Conservation (phyloP, 2,113 vertebrate species). For the Marcusenius ussheri region DNA sequence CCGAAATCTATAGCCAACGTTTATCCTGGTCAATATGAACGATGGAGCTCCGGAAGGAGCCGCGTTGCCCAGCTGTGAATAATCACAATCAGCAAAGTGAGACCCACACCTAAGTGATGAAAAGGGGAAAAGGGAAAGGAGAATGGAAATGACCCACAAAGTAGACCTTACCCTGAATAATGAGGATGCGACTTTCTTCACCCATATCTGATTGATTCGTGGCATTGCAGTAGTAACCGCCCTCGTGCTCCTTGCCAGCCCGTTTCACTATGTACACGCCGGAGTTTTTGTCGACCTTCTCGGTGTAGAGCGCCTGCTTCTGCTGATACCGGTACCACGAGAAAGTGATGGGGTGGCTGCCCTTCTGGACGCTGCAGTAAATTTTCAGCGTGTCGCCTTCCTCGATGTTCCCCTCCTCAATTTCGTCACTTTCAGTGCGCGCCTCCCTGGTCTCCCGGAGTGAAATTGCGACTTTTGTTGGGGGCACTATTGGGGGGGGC, state of each 20-base stretch:
- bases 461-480: slow-evolving; percentile 5
- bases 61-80: background rate
- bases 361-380: slow-evolving; percentile 37
- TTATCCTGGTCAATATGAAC: background rate
- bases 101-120: background rate
- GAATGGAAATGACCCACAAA: background rate
- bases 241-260: slow-evolving; percentile 35
- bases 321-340: slow-evolving; percentile 37
- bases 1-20: background rate
- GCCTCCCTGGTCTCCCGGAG: background rate
- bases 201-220: slow-evolving; percentile 36
- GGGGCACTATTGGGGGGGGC: slow-evolving; percentile 42
- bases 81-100: background rate
- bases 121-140: background rate
- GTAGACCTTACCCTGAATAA: slow-evolving; percentile 39
- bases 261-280: background rate
- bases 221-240: slow-evolving; percentile 53
- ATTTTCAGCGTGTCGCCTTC: slow-evolving; percentile 38
- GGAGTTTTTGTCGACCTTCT: background rate
- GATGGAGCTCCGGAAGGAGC: background rate
- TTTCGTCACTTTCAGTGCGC: background rate
- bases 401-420: slow-evolving; percentile 37
- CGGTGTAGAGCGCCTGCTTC: background rate
- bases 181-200: slow-evolving; percentile 7
- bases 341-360: slow-evolving; percentile 53